Base-by-base conservation (phyloP, 2,797 vertebrate genomes). In the Pipistrellus pygmaeus region DNA sequence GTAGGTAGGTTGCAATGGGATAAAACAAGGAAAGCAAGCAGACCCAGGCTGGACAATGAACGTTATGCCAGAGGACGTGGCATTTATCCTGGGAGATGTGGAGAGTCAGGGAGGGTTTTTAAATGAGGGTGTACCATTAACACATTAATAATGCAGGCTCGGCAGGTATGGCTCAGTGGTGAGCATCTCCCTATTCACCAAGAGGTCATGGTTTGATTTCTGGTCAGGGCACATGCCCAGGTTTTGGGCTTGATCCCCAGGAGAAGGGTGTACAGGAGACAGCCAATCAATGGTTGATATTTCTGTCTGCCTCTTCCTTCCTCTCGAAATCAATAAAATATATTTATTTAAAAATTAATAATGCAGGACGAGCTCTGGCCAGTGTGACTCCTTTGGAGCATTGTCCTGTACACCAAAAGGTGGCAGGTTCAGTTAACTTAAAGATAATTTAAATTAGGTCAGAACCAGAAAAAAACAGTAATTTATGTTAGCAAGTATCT, bases 401-500 rank as follows among this genome's bases (percentile, higher is more conserved):
- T 68, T 32, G n/a, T 68, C n/a, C 64, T 20, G 17, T 35, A 32
- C 17, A 32, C 8, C n/a, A 68, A 68, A 68, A 32, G 17, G 64
- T 35, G n/a, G 8, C 4, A 4, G n/a, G n/a, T 66, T 32, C n/a
- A 66, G 1, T 10, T 77, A 41, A 86, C 35, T 71, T 78, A 90
- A 90, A 81, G 8, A 20, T 85, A 84, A 44, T 75, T 94, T 94
- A 82, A 88, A 35, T 64, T 11, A 88, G 73, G 25, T n/a, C 27
- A 86, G n/a, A 95, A 27, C 9, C 17, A 82, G 82, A 38, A 73
- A 90, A 32, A 41, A n/a, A 15, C 12, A 71, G 14, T 32, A 73
- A 64, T 77, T 83, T 91, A 73, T 93, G 14, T 82, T 87, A 57
- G 13, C 32, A 75, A 53, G 48, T 86, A 51, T 89, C 27, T 95